These are phyloP conservation scores for Actenoides hombroni DNA, from an alignment of 2,113 vertebrate species.

Conservation along the genomic window DNA sequence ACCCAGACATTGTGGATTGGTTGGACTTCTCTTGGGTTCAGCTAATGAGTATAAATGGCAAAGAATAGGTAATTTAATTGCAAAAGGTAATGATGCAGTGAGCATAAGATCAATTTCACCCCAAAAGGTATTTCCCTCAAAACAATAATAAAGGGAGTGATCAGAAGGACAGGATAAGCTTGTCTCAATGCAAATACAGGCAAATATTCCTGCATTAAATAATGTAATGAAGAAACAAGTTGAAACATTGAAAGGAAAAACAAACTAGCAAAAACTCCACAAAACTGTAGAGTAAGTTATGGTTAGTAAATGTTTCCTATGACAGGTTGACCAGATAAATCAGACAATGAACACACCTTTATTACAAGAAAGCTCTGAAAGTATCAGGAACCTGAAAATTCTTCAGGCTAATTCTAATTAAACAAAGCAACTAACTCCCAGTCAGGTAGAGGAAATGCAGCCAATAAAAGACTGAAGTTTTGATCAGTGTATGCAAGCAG, in stretches of 20 bases:
- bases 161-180: not conserved
- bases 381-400: not conserved
- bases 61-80: conserved; percentile 67
- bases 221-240: not conserved
- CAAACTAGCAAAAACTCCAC: not conserved
- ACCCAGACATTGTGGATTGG: not conserved
- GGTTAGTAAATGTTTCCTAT: not conserved
- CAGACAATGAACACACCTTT: not conserved
- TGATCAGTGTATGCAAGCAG: not conserved
- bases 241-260: not conserved
- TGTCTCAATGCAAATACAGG: conserved; percentile 6
- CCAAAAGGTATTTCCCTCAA: conserved; percentile 60
- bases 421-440: not conserved
- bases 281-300: conserved; percentile 5
- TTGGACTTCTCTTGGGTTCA: not conserved
- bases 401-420: not conserved
- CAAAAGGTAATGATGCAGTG: conserved; percentile 69
- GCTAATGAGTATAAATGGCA: conserved; percentile 70
- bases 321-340: not conserved
- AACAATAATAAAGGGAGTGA: conserved; percentile 26
- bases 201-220: not conserved
- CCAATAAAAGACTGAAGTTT: not conserved
- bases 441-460: not conserved
- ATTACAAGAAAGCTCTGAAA: not conserved
- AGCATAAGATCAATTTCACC: conserved; percentile 62